phyloP scores from a whole-genome alignment of 2,113 vertebrate species.

The Poicephalus meyeri region DNA sequence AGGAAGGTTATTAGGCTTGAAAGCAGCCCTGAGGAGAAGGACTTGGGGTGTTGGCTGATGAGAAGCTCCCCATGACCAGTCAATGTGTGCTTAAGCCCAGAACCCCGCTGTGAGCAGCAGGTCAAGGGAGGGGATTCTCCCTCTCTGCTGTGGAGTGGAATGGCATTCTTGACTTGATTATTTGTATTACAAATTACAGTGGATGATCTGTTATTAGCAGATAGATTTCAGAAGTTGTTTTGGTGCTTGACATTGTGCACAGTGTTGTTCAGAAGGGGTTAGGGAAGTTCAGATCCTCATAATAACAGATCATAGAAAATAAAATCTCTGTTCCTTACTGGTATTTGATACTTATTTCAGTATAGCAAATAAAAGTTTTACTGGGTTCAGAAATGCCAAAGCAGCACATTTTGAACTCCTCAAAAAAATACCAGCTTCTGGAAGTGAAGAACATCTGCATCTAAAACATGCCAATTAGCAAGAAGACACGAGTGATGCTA shows the following conservation, averaged over 20 bases:
- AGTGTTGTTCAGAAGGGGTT: neutral
- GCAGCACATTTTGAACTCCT: slow-evolving; percentile 73
- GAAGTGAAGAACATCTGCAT: slow-evolving; percentile 82
- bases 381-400: slow-evolving; percentile 76
- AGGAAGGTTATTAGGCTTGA: neutral
- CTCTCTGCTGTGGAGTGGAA: neutral
- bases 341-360: slow-evolving; percentile 62
- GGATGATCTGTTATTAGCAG: neutral
- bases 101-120: neutral
- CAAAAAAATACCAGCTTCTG: slow-evolving; percentile 55
- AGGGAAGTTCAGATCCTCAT: neutral
- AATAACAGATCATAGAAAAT: neutral
- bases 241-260: neutral
- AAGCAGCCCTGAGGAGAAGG: neutral
- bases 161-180: neutral
- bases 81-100: neutral
- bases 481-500: slow-evolving; percentile 72
- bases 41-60: neutral
- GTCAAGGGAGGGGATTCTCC: neutral
- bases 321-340: slow-evolving; percentile 25
- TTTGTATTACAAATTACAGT: neutral
- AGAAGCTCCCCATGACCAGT: neutral
- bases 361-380: slow-evolving; percentile 68
- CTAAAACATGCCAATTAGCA: slow-evolving; percentile 78
- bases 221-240: neutral